These are phyloP conservation scores for Clitarchus hookeri DNA, from an alignment of 2,888 invertebrate species.

Conservation along the genomic window DNA sequence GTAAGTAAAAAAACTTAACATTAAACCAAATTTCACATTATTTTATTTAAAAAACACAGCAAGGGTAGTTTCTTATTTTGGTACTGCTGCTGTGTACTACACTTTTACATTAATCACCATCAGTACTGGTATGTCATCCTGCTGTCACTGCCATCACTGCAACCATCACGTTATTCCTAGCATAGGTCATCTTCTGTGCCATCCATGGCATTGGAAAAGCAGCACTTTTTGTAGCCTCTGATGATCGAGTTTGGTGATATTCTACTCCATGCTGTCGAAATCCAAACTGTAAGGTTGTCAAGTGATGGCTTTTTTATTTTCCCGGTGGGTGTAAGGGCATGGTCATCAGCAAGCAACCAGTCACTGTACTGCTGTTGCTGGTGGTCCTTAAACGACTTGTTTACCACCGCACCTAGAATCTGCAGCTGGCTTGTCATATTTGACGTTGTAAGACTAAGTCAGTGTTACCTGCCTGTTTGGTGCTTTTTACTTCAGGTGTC, in stretches of 20 bases:
- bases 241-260: no score
- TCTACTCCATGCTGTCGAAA: conserved; percentile 33
- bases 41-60: no score
- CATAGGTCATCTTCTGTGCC: background rate
- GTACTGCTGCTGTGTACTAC: no score
- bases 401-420: conserved; percentile 34
- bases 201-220: conserved; percentile 33
- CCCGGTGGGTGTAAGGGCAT: conserved; percentile 28
- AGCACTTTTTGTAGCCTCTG: conserved; percentile 34
- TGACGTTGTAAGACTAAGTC: no score
- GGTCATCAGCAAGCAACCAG: conserved; percentile 32
- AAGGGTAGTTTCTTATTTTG: no score
- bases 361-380: conserved; percentile 26
- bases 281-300: conserved; percentile 24
- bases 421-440: conserved; percentile 36
- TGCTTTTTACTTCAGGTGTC: conserved; percentile 30
- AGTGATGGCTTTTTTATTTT: conserved; percentile 33
- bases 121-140: no score
- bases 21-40: no score
- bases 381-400: conserved; percentile 37
- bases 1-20: no score
- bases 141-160: no score
- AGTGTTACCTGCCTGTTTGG: conserved; percentile 11
- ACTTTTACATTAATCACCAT: no score
- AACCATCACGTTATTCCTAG: no score